Evolutionary conservation across 2,888 invertebrate species (phyloP).

Genomic region (Cepaea hortensis): DNA sequence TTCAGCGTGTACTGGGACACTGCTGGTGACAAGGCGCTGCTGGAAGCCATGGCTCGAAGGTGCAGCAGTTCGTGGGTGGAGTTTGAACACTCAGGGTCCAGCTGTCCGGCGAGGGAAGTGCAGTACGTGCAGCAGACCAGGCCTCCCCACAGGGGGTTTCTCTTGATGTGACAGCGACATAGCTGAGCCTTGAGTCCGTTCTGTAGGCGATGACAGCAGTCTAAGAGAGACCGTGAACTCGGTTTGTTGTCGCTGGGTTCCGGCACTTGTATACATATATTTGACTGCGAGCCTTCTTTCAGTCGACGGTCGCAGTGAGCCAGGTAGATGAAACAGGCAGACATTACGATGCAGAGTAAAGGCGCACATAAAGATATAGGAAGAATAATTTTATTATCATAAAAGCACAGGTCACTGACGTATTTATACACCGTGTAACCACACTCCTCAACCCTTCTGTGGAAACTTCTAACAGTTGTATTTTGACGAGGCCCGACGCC

Average conservation of each 20-base stretch:
- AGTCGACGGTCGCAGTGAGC: conserved; percentile 34
- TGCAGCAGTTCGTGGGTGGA: conserved; percentile 41
- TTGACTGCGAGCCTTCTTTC: conserved; percentile 16
- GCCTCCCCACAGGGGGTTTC: neutral
- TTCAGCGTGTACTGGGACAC: conserved; percentile 17
- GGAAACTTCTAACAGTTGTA: neutral
- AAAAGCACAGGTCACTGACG: conserved; percentile 42
- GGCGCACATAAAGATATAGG: conserved; percentile 41
- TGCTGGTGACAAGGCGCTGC: neutral
- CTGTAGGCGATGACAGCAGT: neutral
- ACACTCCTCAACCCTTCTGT: neutral
- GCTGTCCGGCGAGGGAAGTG: neutral
- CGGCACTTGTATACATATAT: conserved; percentile 21
- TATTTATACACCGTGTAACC: conserved; percentile 14
- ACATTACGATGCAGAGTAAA: conserved; percentile 37
- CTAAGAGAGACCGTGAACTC: neutral
- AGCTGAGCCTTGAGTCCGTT: neutral
- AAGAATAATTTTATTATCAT: conserved; percentile 41
- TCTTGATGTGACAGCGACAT: neutral
- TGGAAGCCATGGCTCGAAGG: conserved; percentile 16
- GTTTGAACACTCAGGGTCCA: conserved; percentile 6
- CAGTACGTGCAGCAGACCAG: neutral
- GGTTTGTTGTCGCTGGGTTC: too few relatives aligned
- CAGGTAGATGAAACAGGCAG: conserved; percentile 43
- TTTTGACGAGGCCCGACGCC: neutral